Evolutionary conservation across 30 jellyfish, hydroid and myxozoan species (phyloP).

Genomic region (Hydractinia echinata): DNA sequence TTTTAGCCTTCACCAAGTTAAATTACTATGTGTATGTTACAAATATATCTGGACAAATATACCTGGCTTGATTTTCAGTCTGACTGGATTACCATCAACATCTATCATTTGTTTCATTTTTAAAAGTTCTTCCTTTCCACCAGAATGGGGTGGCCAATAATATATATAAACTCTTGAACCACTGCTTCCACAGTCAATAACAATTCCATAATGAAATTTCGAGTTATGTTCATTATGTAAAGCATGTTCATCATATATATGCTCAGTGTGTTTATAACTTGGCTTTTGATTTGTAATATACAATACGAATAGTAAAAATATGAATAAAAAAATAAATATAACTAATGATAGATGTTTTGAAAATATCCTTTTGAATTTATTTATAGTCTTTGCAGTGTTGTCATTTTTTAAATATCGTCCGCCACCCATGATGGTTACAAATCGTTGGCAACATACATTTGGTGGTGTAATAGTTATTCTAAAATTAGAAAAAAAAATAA

Average conservation of each 20-base stretch:
- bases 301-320: slow-evolving; percentile 50
- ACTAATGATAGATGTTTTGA: background rate
- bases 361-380: slow-evolving; percentile 4
- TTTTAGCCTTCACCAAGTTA: too few species aligned
- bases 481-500: too few species aligned
- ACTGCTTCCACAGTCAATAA: slow-evolving; percentile 93
- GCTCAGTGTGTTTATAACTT: slow-evolving; percentile 11
- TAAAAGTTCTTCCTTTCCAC: slow-evolving; percentile 65
- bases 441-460: slow-evolving; percentile 21
- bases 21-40: too few species aligned
- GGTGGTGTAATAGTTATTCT: background rate
- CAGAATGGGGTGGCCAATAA: slow-evolving; percentile 97
- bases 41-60: background rate
- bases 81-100: slow-evolving; percentile 62
- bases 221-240: slow-evolving; percentile 42
- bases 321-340: slow-evolving; percentile 31
- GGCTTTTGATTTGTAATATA: slow-evolving; percentile 68
- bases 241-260: background rate
- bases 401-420: background rate
- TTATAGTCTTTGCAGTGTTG: background rate
- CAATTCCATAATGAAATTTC: slow-evolving; percentile 77
- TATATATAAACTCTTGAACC: slow-evolving; percentile 83
- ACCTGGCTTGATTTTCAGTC: slow-evolving; percentile 91
- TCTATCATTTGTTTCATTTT: slow-evolving; percentile 81
- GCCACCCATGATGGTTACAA: background rate